These are phyloP conservation scores for Oophaga pumilio DNA, from an alignment of 2,113 vertebrate species.

Conservation along the genomic window DNA sequence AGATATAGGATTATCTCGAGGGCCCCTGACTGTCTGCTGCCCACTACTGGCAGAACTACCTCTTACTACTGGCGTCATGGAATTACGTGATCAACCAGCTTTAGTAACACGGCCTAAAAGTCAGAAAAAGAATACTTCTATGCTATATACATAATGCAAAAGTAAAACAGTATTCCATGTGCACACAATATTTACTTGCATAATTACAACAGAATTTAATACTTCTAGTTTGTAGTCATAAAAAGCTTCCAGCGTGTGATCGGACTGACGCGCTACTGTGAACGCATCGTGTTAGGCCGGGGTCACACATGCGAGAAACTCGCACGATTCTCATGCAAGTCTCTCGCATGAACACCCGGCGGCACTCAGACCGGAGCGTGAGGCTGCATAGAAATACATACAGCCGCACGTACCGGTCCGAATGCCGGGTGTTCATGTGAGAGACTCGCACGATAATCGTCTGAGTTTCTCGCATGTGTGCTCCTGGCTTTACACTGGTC, in stretches of 20 bases:
- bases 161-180: not conserved
- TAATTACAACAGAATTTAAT: not conserved
- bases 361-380: too few relatives aligned
- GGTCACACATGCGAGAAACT: too few relatives aligned
- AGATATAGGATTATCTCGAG: not conserved
- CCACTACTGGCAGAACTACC: conserved; percentile 15
- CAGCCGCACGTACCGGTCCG: too few relatives aligned
- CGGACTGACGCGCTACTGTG: too few relatives aligned
- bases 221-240: not conserved
- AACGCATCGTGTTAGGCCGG: too few relatives aligned
- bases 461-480: too few relatives aligned
- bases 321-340: too few relatives aligned
- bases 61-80: conserved; percentile 11
- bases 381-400: too few relatives aligned
- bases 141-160: conserved; percentile 1
- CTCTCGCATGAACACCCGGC: too few relatives aligned
- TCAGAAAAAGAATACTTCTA: not conserved
- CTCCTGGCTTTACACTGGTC: too few relatives aligned
- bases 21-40: not conserved
- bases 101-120: not conserved
- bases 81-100: not conserved
- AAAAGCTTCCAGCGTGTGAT: not conserved
- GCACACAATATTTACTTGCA: conserved; percentile 8
- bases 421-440: too few relatives aligned
- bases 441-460: too few relatives aligned